Evolutionary conservation across 2,113 vertebrate genomes (phyloP).

Genomic region (Lagenorhynchus albirostris): DNA sequence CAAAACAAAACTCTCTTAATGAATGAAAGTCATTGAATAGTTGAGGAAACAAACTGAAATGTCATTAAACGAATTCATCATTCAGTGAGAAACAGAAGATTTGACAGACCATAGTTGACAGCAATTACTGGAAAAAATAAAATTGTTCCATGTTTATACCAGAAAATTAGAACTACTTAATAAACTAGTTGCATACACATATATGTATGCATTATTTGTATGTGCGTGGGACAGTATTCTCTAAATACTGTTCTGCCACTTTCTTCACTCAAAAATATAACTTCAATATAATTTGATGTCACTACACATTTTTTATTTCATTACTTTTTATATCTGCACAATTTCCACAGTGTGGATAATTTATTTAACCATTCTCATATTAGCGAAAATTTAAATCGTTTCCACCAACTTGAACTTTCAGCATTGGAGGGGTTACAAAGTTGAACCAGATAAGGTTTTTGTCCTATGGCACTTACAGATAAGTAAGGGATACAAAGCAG

Average conservation of each 20-base stretch:
- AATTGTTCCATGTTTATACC: background rate
- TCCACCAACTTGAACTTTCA: constrained; percentile 12
- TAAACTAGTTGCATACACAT: background rate
- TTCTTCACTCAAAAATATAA: constrained; percentile 12
- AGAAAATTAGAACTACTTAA: constrained; percentile 29
- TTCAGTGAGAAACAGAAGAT: background rate
- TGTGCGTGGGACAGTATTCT: background rate
- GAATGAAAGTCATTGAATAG: background rate
- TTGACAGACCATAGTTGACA: background rate
- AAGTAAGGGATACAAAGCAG: background rate
- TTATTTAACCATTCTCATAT: background rate
- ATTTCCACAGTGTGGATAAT: background rate
- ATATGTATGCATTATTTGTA: background rate
- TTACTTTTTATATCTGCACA: constrained; percentile 13
- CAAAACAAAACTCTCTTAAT: constrained; percentile 29
- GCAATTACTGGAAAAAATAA: constrained; percentile 6
- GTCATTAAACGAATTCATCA: background rate
- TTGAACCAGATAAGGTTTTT: constrained; percentile 15
- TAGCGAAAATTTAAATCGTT: background rate
- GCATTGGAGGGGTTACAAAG: background rate
- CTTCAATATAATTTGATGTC: background rate
- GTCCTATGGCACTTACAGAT: background rate
- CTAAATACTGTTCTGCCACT: background rate
- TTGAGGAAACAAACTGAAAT: constrained; percentile 37
- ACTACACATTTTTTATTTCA: background rate